Percentiles rank a stretch among this genome's conserved stretches.
Conservation (phyloP, 2,113 vertebrate genomes). For the Psilopsiagon aymara region DNA sequence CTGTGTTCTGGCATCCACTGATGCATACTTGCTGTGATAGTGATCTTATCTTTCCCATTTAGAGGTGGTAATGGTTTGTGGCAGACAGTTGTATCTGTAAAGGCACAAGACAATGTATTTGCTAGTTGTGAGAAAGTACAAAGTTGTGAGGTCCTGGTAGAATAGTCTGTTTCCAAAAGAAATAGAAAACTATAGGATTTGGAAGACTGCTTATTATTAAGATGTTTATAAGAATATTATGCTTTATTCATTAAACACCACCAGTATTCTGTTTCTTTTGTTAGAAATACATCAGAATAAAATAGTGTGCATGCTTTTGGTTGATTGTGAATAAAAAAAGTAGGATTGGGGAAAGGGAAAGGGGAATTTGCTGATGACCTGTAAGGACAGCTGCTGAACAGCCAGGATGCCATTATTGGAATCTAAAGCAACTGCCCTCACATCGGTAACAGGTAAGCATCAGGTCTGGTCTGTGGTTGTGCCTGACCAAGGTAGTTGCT, state of each 20-base stretch:
- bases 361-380: background rate
- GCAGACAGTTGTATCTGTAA: background rate
- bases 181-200: background rate
- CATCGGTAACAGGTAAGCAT: background rate
- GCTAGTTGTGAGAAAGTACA: background rate
- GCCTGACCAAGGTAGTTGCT: background rate
- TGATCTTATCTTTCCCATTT: background rate
- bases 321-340: background rate
- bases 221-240: background rate
- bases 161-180: background rate
- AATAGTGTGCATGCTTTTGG: background rate
- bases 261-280: background rate
- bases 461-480: rapidly evolving
- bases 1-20: background rate
- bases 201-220: background rate
- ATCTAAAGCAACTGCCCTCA: background rate
- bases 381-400: background rate
- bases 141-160: background rate
- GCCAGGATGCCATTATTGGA: background rate
- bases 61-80: background rate
- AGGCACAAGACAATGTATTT: background rate
- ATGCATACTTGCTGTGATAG: background rate
- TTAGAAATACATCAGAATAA: background rate
- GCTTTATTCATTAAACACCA: background rate
- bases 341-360: rapidly evolving